Conservation (phyloP, 2,797 vertebrate genomes). For the Anabas testudineus region DNA sequence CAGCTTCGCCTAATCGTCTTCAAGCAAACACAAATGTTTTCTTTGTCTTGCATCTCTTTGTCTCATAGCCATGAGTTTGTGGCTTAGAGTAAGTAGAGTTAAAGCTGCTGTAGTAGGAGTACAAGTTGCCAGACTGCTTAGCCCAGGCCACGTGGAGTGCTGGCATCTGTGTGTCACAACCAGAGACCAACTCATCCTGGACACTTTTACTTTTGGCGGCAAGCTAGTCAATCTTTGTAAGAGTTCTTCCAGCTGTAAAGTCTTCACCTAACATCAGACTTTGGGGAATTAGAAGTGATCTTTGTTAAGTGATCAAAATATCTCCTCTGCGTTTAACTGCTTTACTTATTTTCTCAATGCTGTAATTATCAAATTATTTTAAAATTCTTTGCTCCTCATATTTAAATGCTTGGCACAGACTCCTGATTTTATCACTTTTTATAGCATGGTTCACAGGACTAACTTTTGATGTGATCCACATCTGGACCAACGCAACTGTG, state of each 20-base stretch:
- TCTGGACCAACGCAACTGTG: conserved; percentile 1
- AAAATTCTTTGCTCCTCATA: background rate
- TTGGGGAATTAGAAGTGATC: background rate
- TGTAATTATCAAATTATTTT: background rate
- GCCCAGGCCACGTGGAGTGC: conserved; percentile 60
- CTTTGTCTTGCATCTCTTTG: conserved; percentile 60
- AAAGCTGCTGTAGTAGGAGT: conserved; percentile 51
- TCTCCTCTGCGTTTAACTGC: background rate
- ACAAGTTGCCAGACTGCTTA: conserved; percentile 38
- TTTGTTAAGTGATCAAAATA: background rate
- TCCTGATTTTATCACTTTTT: background rate
- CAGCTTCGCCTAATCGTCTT: conserved; percentile 31
- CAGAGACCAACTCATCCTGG: conserved; percentile 30
- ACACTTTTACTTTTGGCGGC: conserved; percentile 35
- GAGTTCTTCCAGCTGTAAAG: background rate
- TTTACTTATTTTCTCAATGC: background rate
- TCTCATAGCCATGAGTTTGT: conserved; percentile 61
- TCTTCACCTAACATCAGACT: background rate
- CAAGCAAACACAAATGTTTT: conserved; percentile 43
- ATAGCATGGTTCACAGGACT: background rate
- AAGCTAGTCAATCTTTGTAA: background rate
- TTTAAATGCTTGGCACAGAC: background rate
- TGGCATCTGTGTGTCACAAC: conserved; percentile 48
- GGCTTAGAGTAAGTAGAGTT: conserved; percentile 51
- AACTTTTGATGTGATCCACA: background rate